Percentiles rank a stretch among this genome's conserved stretches.
These are phyloP conservation scores for Protobothrops flavoviridis DNA, from an alignment of 2,113 vertebrate species.

Conservation along the genomic window DNA sequence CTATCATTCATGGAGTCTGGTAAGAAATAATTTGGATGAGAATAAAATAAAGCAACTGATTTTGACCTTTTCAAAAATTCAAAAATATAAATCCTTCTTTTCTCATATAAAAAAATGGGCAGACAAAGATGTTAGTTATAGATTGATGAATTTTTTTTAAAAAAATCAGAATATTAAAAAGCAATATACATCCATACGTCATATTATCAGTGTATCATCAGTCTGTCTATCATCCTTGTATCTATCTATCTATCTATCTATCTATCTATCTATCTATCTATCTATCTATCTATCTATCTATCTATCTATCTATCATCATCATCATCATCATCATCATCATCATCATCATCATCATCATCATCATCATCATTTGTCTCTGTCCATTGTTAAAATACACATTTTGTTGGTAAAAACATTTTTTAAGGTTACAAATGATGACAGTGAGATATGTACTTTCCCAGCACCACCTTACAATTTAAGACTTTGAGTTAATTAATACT, in stretches of 20 bases:
- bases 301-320: too few relatives aligned
- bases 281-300: neutral
- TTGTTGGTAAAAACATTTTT: neutral
- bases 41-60: constrained; percentile 22
- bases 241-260: neutral
- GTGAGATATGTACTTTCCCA: neutral
- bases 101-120: neutral
- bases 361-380: too few relatives aligned
- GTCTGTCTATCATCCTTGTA: neutral
- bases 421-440: neutral
- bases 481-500: neutral
- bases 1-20: neutral
- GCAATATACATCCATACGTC: neutral
- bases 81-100: constrained; percentile 10
- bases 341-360: too few relatives aligned
- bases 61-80: constrained; percentile 27
- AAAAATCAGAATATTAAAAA: neutral
- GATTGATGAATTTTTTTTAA: neutral
- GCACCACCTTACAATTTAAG: neutral
- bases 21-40: constrained; percentile 8
- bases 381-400: neutral
- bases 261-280: neutral
- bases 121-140: neutral
- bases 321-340: too few relatives aligned
- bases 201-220: neutral